phyloP scores from a whole-genome alignment of 2,113 vertebrate genomes.

The Corythaixoides concolor region DNA sequence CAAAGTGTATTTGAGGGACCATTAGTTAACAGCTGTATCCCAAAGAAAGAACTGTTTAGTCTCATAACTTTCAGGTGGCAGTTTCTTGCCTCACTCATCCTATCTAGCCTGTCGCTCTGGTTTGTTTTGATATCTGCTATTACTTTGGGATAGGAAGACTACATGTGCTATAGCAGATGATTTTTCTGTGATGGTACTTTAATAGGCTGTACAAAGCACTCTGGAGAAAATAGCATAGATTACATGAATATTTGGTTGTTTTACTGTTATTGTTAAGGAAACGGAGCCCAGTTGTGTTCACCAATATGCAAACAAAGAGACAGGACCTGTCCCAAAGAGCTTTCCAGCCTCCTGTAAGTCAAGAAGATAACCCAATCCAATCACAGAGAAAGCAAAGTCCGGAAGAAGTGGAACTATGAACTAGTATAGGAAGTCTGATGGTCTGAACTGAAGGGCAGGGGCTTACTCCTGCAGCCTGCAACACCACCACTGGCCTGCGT shows the following conservation, averaged over 20 bases:
- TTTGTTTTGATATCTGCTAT: not conserved
- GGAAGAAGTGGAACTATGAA: not conserved
- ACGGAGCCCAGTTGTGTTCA: not conserved
- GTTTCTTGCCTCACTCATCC: not conserved
- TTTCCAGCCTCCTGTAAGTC: not conserved
- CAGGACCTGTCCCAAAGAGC: not conserved
- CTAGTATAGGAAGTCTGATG: not conserved
- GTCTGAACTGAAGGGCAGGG: not conserved
- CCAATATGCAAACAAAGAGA: not conserved
- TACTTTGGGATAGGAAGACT: not conserved
- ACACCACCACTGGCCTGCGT: not conserved
- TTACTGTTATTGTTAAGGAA: not conserved
- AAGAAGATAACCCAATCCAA: not conserved
- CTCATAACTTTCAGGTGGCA: not conserved
- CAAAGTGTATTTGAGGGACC: not conserved
- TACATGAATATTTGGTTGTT: not conserved
- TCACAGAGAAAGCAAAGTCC: too few relatives aligned
- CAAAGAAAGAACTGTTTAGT: not conserved
- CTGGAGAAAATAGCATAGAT: not conserved
- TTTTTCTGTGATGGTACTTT: not conserved
- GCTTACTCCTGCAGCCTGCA: not conserved
- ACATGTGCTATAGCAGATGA: not conserved
- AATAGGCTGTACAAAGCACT: not conserved
- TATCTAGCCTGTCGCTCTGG: not conserved
- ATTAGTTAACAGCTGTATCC: not conserved